Evolutionary conservation across 2,888 invertebrate species (phyloP), one percentile per base, ranked within the genome.

Genomic region (Apoderus coryli): DNA sequence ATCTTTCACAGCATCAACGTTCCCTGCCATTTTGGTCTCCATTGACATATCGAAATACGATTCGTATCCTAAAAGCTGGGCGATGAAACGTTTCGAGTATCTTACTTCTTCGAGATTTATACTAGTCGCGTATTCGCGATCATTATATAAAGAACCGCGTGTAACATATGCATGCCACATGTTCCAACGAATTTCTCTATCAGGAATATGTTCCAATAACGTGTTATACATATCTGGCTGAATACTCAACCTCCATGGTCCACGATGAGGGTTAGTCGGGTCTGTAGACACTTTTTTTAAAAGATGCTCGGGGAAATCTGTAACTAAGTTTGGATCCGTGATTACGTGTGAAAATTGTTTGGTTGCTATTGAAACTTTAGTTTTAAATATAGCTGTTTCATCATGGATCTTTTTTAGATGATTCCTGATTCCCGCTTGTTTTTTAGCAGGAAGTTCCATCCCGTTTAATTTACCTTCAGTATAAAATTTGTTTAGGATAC

Each of bases 11-110:
- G 38, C 38, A 14, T 15, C 15, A 31, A 25, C 33, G 39, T 64
- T 76, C 5, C 77, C 81, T 4, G 89, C 86, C 88, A 93, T 78
- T 66, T 90, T 92, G 0, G 88, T 89, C 60, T 82, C 76, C 85
- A 93, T 85, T 19, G 84, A 85, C 76, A 92, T 76, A 22, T 88
- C 76, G 0, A 73, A 77, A 56, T 64, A 92, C 31, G 69, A 72
- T 37, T 77, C 65, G 53, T 72, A 93, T 0, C 92, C 90, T 6
- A 92, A 58, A 9, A 76, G 46, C 40, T 72, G 63, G 0, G 90
- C 89, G 47, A 82, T 73, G 22, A 76, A 72, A 24, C 60, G 59
- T 40, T 85, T 68, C 22, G 70, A 51, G 25, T 53, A 60, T 19
- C 90, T 65, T 30, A 93, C 80, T 48, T 78, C 75, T 52, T 89